Conservation (phyloP, 2,113 vertebrate genomes). For the Microcebus griseorufus region DNA sequence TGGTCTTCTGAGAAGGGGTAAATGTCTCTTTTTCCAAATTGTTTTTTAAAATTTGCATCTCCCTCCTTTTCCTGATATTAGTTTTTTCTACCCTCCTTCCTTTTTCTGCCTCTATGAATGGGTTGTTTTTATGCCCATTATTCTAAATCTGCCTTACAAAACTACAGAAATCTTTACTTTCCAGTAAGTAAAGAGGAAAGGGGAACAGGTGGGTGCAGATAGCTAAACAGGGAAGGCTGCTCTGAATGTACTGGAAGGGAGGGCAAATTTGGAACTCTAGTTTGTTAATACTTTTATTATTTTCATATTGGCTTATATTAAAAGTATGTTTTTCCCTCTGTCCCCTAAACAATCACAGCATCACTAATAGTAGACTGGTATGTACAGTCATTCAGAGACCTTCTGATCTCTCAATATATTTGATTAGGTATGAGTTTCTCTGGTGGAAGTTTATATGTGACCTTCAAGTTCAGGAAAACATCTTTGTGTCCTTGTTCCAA, state of each 20-base stretch:
- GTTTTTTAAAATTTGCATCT: background rate
- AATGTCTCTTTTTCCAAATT: background rate
- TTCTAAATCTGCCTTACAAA: background rate
- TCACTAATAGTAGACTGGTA: background rate
- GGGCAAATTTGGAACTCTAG: background rate
- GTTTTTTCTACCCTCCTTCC: background rate
- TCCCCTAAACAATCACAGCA: background rate
- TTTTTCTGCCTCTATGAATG: background rate
- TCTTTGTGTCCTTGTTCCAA: background rate
- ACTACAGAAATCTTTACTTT: background rate
- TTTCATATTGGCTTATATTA: background rate
- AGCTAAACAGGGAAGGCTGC: background rate
- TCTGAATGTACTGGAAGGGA: background rate
- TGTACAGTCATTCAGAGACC: background rate
- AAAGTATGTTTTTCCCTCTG: background rate
- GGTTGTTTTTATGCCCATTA: background rate
- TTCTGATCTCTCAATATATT: background rate
- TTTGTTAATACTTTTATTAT: background rate
- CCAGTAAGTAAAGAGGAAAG: background rate
- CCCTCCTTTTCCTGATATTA: background rate
- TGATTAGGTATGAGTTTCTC: background rate
- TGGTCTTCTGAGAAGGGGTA: background rate
- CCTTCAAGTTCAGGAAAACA: constrained; percentile 1
- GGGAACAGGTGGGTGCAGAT: background rate
- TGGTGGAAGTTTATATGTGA: background rate